A percentile compares a stretch with the other conserved stretches of the same genome.
Evolutionary conservation across 2,888 invertebrate genomes (phyloP).

Genomic region (Lepidochrysops patricia): DNA sequence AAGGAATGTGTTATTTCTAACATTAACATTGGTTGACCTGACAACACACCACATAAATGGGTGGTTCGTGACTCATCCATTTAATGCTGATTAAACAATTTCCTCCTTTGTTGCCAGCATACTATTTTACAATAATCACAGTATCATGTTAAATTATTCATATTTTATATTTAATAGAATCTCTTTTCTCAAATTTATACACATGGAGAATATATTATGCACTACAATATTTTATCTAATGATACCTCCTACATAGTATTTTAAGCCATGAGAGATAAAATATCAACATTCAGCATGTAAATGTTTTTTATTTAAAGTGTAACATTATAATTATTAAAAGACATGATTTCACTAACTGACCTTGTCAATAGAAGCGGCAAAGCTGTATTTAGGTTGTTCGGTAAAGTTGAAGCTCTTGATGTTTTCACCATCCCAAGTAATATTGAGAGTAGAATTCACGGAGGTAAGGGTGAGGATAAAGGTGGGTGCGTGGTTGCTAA

Average conservation of each 20-base stretch:
- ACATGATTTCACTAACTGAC: too few species aligned
- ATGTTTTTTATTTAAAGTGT: too few species aligned
- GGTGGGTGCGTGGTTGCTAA: slow-evolving; percentile 72
- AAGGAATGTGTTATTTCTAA: neutral
- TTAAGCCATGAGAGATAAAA: too few species aligned
- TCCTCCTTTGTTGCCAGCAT: neutral
- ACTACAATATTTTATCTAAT: neutral
- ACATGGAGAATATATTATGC: too few species aligned
- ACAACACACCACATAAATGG: neutral
- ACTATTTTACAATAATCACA: neutral
- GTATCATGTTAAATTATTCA: neutral
- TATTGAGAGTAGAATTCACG: slow-evolving; percentile 51
- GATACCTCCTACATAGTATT: neutral
- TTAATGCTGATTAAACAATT: neutral
- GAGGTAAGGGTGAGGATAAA: slow-evolving; percentile 70
- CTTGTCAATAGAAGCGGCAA: slow-evolving; percentile 76
- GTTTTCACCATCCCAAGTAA: slow-evolving; percentile 62
- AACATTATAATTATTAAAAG: neutral
- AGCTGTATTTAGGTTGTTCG: slow-evolving; percentile 68
- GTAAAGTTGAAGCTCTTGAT: slow-evolving; percentile 51
- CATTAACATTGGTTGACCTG: neutral
- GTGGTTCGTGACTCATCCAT: neutral
- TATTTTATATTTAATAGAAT: too few species aligned
- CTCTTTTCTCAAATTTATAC: too few species aligned
- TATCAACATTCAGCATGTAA: too few species aligned